Evolutionary conservation across 2,797 vertebrate genomes (phyloP), one percentile per base, ranked within the genome.

Genomic region (Enteromius paludinosus): DNA sequence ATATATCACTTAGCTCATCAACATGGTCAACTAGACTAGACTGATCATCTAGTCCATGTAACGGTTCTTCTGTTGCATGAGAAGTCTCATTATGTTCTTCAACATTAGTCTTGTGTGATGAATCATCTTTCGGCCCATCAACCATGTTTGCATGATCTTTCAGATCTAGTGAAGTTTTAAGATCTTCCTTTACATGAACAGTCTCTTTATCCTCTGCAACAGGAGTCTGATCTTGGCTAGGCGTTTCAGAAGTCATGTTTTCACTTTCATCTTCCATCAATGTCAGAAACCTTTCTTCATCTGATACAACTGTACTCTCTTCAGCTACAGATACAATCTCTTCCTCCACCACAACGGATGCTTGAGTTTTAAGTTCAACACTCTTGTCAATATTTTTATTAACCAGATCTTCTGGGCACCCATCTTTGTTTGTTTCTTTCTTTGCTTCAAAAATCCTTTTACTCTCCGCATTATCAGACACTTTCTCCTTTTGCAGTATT

Each of bases 271-370:
- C 61, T 15, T 59, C 20, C 30, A 17, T 59, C 45, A 35, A 14
- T 3, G 62, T 47, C 15, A 54, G 54, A 20, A 77, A 17, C 47
- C 17, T 23, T 69, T 88, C 52, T 66, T 81, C 64, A 69, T 82
- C 23, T 23, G 77, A 52, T 30, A 62, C 33, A 33, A 66, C 65
- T 65, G 79, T 25, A 68, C 25, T 66, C 30, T 80, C 56, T 25
- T 90, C 49, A 76, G 76, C n/a, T 47, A 72, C 65, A 61, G 79
- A 62, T 77, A 43, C 41, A 81, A 69, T 86, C 47, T 18, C 54
- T 79, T 81, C 79, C 71, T 56, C 25, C 20, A 64, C 38, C 15
- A 47, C 62, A 73, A 17, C 47, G 35, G 45, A 8, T 52, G 78
- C 30, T 41, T 38, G 86, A 14, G 59, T 20, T 35, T 71, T 79